Conservation (phyloP, 2,113 vertebrate genomes). For the Bos javanicus region DNA sequence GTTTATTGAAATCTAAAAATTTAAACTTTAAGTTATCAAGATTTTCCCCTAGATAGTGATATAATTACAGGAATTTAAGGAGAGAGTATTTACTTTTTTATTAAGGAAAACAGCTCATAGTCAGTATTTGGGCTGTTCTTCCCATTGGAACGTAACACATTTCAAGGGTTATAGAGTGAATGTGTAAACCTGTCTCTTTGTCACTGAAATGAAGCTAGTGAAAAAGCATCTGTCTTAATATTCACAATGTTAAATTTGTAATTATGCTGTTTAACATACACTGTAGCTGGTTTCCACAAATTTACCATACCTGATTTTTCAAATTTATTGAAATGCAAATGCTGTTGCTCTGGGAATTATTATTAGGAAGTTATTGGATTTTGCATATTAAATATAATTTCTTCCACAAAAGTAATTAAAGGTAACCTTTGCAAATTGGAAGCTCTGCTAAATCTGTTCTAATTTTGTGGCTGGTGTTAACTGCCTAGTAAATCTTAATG, state of each 20-base stretch:
- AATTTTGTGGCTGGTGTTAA: constrained; percentile 31
- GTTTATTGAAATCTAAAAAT: neutral
- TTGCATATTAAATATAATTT: constrained; percentile 59
- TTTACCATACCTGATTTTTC: constrained; percentile 32
- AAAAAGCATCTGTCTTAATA: neutral
- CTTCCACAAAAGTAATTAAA: constrained; percentile 57
- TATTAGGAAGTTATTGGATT: constrained; percentile 45
- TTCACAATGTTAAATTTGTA: constrained; percentile 24
- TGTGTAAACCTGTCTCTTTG: neutral
- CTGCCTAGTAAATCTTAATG: constrained; percentile 30
- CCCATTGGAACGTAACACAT: neutral
- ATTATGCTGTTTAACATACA: neutral
- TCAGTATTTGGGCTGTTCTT: neutral
- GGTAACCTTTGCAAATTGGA: constrained; percentile 57
- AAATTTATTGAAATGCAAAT: constrained; percentile 55
- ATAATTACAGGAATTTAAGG: neutral
- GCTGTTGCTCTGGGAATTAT: constrained; percentile 57
- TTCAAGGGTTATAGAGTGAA: neutral
- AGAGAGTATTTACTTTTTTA: neutral
- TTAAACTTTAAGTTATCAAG: neutral
- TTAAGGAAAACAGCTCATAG: neutral
- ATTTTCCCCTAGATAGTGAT: neutral
- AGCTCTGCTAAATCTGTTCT: constrained; percentile 28
- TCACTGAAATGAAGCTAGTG: neutral
- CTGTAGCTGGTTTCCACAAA: constrained; percentile 26